These are phyloP conservation scores for Mimas tiliae DNA, from an alignment of 2,888 invertebrate genomes.

Conservation along the genomic window DNA sequence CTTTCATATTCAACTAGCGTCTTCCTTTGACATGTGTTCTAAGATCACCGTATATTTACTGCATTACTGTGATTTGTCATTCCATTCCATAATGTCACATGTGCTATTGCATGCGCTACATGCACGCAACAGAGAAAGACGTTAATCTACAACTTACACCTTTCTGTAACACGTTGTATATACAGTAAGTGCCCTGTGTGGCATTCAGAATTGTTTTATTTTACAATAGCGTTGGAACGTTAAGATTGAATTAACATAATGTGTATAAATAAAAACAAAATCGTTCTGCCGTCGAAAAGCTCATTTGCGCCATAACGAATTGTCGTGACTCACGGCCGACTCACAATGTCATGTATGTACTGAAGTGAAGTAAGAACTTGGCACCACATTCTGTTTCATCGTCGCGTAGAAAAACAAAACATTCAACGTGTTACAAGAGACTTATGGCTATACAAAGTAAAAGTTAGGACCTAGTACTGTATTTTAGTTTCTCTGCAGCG, in stretches of 20 bases:
- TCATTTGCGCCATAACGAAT: slow-evolving; percentile 7
- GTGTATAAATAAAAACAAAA: slow-evolving; percentile 13
- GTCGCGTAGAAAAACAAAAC: too few relatives aligned
- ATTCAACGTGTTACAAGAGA: too few relatives aligned
- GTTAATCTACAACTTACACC: too few relatives aligned
- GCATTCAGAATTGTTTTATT: neutral
- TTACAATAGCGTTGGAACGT: neutral
- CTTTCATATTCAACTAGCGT: neutral
- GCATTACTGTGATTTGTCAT: too few relatives aligned
- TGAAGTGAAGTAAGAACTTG: neutral
- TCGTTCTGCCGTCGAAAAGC: neutral
- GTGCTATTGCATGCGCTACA: too few relatives aligned
- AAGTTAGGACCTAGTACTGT: too few relatives aligned
- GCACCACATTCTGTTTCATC: too few relatives aligned
- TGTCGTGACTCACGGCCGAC: neutral
- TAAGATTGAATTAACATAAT: neutral
- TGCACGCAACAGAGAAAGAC: too few relatives aligned
- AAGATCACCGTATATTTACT: too few relatives aligned
- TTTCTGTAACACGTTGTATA: neutral
- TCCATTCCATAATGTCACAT: too few relatives aligned
- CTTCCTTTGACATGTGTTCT: neutral
- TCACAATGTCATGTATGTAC: neutral
- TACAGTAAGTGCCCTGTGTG: neutral
- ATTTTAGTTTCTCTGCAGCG: too few relatives aligned
- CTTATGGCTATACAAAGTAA: too few relatives aligned